Base-by-base conservation (phyloP, 2,797 vertebrate species). In the Botia kubotai region DNA sequence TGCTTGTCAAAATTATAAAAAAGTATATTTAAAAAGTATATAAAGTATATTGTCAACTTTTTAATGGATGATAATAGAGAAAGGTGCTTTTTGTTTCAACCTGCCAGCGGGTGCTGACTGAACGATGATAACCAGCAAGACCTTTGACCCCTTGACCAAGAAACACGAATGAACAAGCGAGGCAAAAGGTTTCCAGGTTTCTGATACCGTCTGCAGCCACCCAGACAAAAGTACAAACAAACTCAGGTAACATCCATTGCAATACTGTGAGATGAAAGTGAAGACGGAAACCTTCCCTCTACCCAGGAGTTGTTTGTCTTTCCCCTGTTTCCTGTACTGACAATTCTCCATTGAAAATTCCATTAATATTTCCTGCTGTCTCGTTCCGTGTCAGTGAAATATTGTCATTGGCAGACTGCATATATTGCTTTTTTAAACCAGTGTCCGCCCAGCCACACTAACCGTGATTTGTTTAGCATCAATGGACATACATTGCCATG, bases 371-470 rank as follows among this genome's bases (percentile, higher is more conserved):
- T 72, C 57, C 46, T 39, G 23, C 66, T 33, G 55, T 70, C 76
- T 60, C 55, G 21, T 62, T 57, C 39, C 29, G 39, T 78, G 76
- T 79, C 77, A 72, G 69, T 79, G 68, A 79, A 72, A 79, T 79
- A 72, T 79, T 79, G 48, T 19, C 26, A 23, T 6, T 43, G 58
- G 69, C 26, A 72, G 55, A 5, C 55, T 39, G 46, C 69, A 78
- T 70, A 72, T 65, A 36, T 71, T 36, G 19, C 4, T 39, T 46
- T 67, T 65, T 43, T 36, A 74, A 55, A n/a, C 12, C 68, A 17
- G 29, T 76, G 55, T 77, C 69, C 63, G 55, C 53, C 53, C 21
- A 58, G 39, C 52, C 53, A 53, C 46, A 72, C 77, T 16, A 65
- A 33, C 77, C 53, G 68, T n/a, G 46, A 62, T 69, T 75, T 69